Base-by-base conservation (phyloP, 1,140 invertebrate species). In the Lycorma delicatula region DNA sequence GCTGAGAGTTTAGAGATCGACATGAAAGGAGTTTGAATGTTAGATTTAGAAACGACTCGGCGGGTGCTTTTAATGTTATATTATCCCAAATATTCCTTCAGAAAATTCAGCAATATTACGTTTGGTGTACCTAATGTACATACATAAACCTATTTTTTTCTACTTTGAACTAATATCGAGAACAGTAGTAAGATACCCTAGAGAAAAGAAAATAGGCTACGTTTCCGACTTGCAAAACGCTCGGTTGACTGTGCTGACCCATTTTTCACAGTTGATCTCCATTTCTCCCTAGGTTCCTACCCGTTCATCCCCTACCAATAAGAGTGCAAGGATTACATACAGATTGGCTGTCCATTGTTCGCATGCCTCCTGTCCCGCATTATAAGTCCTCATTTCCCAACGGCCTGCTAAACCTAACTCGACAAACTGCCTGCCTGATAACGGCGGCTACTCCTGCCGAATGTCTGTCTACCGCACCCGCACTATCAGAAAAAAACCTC, bases 221-320 rank as follows among this genome's bases (percentile, higher is more conserved):
- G 41, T 44, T 44, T 44, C 23, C 18, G 41, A 44, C 41, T 44
- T 44, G 41, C 41, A 44, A 44, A 44, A 44, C 41, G 41, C 41
- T 9, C 18, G 41, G 41, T 16, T 22, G 41, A 22, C 18, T 44
- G 41, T 22, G 41, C 11, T 44, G 41, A 44, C 41, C 41, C 41
- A 44, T 44, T 44, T 44, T 44, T 44, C 41, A 44, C 41, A 44
- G 41, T 44, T 44, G 41, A 44, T 44, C 41, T 44, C 41, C 41
- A 44, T 44, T 22, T 44, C 2, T 22, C 13, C 41, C 41, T 44
- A 20, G 38, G 38, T n/a, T 41, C 41, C 41, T 44, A 16, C 41
- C 23, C 41, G 2, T 3, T 22, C 36, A 16, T 22, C 41, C 13
- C 9, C 41, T 16, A 22, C 41, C 41, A 44, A 44, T 44, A 44